Evolutionary conservation across 64 coral and sea anemone species (phyloP).

Genomic region (Dendronephthya gigantea): DNA sequence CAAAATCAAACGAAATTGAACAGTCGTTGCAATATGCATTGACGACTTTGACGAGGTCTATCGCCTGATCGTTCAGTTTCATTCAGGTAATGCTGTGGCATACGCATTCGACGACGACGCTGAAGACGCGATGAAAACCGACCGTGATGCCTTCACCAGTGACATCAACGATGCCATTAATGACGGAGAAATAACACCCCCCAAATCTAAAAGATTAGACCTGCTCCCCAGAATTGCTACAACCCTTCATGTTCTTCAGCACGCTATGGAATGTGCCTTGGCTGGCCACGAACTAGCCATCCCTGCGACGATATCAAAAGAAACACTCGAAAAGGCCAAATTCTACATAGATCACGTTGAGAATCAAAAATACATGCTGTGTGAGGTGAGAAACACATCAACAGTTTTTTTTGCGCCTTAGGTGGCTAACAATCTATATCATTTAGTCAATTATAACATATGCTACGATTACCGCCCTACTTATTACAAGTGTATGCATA

Average conservation of each 20-base stretch:
- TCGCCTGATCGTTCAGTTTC: neutral
- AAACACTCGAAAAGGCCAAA: too few relatives aligned
- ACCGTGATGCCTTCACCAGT: neutral
- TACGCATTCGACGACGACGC: neutral
- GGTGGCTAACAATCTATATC: too few relatives aligned
- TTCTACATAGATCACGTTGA: neutral
- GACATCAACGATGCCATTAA: too few relatives aligned
- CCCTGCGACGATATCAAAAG: neutral
- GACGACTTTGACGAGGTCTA: neutral
- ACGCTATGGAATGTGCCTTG: neutral
- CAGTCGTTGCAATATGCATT: neutral
- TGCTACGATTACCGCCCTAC: neutral
- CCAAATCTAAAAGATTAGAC: too few relatives aligned
- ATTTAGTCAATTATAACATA: too few relatives aligned
- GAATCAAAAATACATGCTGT: too few relatives aligned
- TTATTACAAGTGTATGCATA: neutral
- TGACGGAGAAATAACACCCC: too few relatives aligned
- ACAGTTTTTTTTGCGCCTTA: too few relatives aligned
- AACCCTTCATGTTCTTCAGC: neutral
- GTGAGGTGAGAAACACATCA: too few relatives aligned
- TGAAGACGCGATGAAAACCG: too few relatives aligned
- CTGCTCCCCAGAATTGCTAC: too few relatives aligned
- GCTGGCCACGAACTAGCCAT: neutral
- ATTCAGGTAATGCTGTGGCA: neutral
- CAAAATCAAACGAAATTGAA: too few relatives aligned